These are phyloP conservation scores for Melitaea athalia DNA, from an alignment of 2,888 invertebrate species.

Conservation along the genomic window DNA sequence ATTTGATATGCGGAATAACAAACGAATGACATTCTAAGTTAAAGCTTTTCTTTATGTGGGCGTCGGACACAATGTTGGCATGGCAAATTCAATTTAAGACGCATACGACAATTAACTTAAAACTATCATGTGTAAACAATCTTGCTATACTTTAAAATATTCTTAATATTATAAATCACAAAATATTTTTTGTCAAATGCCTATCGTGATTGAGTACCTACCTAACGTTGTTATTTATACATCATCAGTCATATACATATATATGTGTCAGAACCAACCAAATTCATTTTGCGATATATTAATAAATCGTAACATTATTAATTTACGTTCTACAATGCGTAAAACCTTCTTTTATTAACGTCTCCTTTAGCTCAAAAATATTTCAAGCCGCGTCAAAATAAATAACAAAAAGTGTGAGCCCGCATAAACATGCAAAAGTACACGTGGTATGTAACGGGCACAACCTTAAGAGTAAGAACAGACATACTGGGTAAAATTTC, in stretches of 20 bases:
- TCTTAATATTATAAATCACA: no score
- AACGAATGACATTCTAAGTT: conserved; percentile 20
- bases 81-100: conserved; percentile 27
- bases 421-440: conserved; percentile 20
- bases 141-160: no score
- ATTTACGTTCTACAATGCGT: no score
- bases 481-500: conserved; percentile 63
- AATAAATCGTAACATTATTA: no score
- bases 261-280: no score
- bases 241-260: no score
- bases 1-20: conserved; percentile 18
- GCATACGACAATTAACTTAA: not conserved
- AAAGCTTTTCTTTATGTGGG: conserved; percentile 15
- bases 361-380: not conserved
- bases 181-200: no score
- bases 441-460: conserved; percentile 51
- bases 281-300: no score
- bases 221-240: no score
- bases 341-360: not conserved
- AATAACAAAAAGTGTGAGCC: not conserved
- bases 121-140: no score
- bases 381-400: not conserved
- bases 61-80: conserved; percentile 12
- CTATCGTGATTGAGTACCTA: no score
- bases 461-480: conserved; percentile 72